Evolutionary conservation across 92 coral and sea anemone species (phyloP).

Genomic region (Epizoanthus fatuus): DNA sequence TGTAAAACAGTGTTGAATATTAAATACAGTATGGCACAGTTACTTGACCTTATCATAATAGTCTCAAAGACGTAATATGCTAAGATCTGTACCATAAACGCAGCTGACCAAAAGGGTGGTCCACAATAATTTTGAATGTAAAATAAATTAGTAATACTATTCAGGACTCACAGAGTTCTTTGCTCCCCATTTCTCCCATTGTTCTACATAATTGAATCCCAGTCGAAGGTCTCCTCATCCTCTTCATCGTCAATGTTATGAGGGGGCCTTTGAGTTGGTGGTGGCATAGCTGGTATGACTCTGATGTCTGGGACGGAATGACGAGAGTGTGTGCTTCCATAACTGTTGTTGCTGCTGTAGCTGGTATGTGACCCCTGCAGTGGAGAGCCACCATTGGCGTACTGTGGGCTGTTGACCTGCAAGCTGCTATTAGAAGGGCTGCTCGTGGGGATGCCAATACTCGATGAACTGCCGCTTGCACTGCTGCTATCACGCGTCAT

Average conservation of each 20-base stretch:
- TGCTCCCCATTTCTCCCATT: background rate
- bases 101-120: slow-evolving; percentile 5
- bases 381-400: slow-evolving; percentile 62
- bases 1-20: background rate
- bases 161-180: slow-evolving; percentile 32
- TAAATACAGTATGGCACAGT: background rate
- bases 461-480: slow-evolving; percentile 21
- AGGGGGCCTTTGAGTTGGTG: slow-evolving; percentile 56
- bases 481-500: slow-evolving; percentile 52
- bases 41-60: background rate
- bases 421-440: slow-evolving; percentile 41
- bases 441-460: slow-evolving; percentile 18
- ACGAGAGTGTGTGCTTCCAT: slow-evolving; percentile 68
- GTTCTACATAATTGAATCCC: slow-evolving; percentile 94
- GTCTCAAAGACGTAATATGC: background rate
- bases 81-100: slow-evolving; percentile 16
- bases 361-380: slow-evolving; percentile 82
- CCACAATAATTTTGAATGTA: slow-evolving; percentile 14
- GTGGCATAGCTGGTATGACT: slow-evolving; percentile 74
- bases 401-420: slow-evolving; percentile 62
- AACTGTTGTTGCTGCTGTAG: slow-evolving; percentile 83
- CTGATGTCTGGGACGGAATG: slow-evolving; percentile 88
- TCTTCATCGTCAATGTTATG: slow-evolving; percentile 86
- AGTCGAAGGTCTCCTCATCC: slow-evolving; percentile 95
- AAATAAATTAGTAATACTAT: slow-evolving; percentile 28